Evolutionary conservation across 2,113 vertebrate species (phyloP), one percentile per base, ranked within the genome.

Genomic region (Sapayoa aenigma): DNA sequence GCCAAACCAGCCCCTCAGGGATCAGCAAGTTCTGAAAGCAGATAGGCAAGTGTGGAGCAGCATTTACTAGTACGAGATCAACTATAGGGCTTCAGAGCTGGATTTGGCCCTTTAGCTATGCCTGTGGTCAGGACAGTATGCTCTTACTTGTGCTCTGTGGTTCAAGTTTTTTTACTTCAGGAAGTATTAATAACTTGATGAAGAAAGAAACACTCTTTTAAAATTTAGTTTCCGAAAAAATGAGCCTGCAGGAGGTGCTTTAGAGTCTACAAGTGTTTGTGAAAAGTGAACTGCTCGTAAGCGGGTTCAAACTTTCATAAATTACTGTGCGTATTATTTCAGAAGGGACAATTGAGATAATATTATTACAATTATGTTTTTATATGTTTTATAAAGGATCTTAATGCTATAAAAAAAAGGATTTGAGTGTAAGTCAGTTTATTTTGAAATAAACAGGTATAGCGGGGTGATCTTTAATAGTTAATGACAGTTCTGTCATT

Each of bases 1-100:
- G 41, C 81, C 35, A 49, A 63, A 31, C 33, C 52, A 59, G 33
- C 3, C 16, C 11, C 6, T 55, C 9, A 3, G 18, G 16, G 41
- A 74, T 41, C 1, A 0, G 1, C 18, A 67, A 35, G 19, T 55
- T 80, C 58, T 55, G 59, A 55, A 65, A 68, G 39, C n/a, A 23
- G 1, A 0, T 17, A 12, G 44, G 18, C 18, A 27, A 0, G 0
- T 0, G 0, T 39, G n/a, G 15, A 41, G 35, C 47, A 63, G 28
- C 17, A 14, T 41, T 82, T 84, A 5, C 68, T 67, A 28, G 19
- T n/a, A 6, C 1, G 2, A 39, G 24, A 31, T 55, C 24, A 49
- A 5, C 14, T 66, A 22, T 4, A 50, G 39, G 14, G 9, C 30
- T 86, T 69, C 2, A 5, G 17, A 20, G 35, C 37, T 90, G 25